Evolutionary conservation across 2,888 invertebrate genomes (phyloP).

Genomic region (Megalurothrips usitatus): DNA sequence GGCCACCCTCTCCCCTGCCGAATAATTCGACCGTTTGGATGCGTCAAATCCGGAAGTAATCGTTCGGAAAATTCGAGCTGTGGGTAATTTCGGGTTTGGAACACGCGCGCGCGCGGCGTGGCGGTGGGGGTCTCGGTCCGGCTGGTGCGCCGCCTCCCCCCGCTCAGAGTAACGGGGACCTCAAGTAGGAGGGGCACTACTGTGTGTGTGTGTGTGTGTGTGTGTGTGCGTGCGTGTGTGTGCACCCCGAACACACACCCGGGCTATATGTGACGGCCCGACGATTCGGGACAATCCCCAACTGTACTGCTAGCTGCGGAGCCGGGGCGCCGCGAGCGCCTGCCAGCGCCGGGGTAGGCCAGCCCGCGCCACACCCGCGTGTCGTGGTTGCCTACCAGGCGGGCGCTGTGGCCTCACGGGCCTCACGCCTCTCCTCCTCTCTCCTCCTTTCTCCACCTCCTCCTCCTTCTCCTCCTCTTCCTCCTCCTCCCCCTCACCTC

Average conservation of each 20-base stretch:
- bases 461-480: neutral
- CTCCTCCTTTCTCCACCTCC: no score
- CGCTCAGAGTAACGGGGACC: neutral
- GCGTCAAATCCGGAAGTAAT: constrained; percentile 24
- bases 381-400: no score
- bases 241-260: no score
- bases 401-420: no score
- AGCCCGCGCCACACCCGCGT: no score
- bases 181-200: neutral
- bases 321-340: no score
- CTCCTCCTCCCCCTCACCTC: neutral
- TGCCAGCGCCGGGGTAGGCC: no score
- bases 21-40: constrained; percentile 9
- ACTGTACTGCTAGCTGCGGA: no score
- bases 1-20: neutral
- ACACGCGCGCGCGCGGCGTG: neutral
- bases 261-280: neutral
- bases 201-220: no score
- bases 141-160: neutral
- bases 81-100: constrained; percentile 17
- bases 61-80: constrained; percentile 24
- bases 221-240: no score
- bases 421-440: no score
- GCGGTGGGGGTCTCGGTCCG: neutral
- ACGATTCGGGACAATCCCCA: no score